phyloP scores from a whole-genome alignment of 2,888 invertebrate species.

The Chesias legatella region DNA sequence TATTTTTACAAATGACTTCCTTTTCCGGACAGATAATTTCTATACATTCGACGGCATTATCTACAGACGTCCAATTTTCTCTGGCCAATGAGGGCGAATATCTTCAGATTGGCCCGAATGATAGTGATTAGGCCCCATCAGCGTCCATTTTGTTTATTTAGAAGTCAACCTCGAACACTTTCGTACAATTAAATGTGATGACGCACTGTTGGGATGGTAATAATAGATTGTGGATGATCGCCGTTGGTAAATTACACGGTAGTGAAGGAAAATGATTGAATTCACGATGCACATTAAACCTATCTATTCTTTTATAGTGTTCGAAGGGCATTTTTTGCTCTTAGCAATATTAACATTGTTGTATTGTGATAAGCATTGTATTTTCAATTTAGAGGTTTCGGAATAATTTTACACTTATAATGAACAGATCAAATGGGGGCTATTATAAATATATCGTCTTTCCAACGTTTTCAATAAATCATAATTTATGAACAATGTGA shows the following conservation, averaged over 20 bases:
- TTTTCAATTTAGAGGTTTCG: no score
- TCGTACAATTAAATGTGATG: slow-evolving; percentile 37
- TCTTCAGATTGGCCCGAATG: slow-evolving; percentile 38
- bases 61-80: slow-evolving; percentile 15
- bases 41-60: slow-evolving; percentile 3
- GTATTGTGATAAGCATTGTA: no score
- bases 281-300: not conserved
- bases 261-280: slow-evolving; percentile 14
- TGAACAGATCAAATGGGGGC: no score
- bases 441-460: no score
- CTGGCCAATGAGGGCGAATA: slow-evolving; percentile 29
- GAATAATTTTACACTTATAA: no score
- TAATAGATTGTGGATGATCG: slow-evolving; percentile 30
- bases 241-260: slow-evolving; percentile 32
- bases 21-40: slow-evolving; percentile 11
- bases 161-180: slow-evolving; percentile 27
- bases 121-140: slow-evolving; percentile 45
- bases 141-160: slow-evolving; percentile 39
- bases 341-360: no score
- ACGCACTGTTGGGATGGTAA: slow-evolving; percentile 18
- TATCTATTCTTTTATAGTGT: no score
- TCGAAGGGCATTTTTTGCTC: no score
- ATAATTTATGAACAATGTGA: no score
- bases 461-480: no score
- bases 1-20: slow-evolving; percentile 15